These are phyloP conservation scores for Eidolon helvum DNA, from an alignment of 2,113 vertebrate genomes.

Conservation along the genomic window DNA sequence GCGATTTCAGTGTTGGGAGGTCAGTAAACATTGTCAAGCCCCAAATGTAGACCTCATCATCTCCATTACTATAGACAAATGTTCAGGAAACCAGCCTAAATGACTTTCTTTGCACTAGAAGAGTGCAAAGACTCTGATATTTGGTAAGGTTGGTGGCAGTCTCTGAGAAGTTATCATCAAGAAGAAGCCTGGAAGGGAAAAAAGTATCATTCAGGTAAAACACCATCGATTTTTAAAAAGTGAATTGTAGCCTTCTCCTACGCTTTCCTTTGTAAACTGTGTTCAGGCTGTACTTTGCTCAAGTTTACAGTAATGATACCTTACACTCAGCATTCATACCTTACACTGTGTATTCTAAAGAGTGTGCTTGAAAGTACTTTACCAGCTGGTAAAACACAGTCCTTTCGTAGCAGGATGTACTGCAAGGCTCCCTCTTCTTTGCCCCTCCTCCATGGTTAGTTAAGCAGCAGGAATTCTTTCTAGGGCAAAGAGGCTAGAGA, in stretches of 20 bases:
- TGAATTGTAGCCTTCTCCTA: conserved; percentile 45
- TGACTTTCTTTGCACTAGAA: too few relatives aligned
- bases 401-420: background rate
- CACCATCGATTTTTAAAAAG: conserved; percentile 45
- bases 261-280: conserved; percentile 41
- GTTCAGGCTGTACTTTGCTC: conserved; percentile 36
- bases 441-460: background rate
- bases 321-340: background rate
- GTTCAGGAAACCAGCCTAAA: background rate
- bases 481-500: background rate
- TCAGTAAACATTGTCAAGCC: background rate
- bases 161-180: background rate
- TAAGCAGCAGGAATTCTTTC: conserved; percentile 31
- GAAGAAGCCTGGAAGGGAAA: conserved; percentile 11
- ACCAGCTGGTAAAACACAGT: background rate
- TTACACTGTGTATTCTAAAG: conserved; percentile 40
- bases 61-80: background rate
- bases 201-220: conserved; percentile 28
- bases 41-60: background rate
- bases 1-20: background rate
- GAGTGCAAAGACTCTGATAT: background rate
- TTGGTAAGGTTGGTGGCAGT: conserved; percentile 19
- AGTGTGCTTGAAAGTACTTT: conserved; percentile 44
- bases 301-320: conserved; percentile 50
- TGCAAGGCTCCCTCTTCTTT: background rate